Evolutionary conservation across 2,113 vertebrate genomes (phyloP).

Genomic region (Suncus etruscus): DNA sequence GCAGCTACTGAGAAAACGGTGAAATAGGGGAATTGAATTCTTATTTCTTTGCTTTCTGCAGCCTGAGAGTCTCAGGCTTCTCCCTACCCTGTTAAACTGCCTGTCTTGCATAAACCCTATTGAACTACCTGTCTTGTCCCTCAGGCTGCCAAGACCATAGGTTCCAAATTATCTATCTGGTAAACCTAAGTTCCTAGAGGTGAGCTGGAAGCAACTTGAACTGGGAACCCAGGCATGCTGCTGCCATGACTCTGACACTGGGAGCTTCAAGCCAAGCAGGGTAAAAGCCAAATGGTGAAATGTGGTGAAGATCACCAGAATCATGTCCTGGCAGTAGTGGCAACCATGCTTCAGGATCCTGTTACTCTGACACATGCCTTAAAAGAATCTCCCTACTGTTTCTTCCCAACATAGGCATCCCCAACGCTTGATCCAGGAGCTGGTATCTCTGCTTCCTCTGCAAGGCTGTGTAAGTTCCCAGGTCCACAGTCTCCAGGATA

Average conservation of each 20-base stretch:
- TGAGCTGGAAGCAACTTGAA: background rate
- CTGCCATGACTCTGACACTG: background rate
- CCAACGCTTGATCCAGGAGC: background rate
- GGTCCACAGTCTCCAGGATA: background rate
- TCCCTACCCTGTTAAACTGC: background rate
- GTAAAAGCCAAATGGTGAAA: no score
- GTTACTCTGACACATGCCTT: background rate
- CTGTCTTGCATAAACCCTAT: background rate
- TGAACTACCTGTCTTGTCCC: background rate
- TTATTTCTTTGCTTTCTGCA: background rate
- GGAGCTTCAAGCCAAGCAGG: background rate
- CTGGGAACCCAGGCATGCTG: background rate
- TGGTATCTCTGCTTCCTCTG: fast-evolving
- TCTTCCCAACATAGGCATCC: background rate
- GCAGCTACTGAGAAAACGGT: background rate
- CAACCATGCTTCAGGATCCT: background rate
- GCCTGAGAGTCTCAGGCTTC: background rate
- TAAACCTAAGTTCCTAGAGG: background rate
- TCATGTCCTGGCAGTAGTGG: background rate
- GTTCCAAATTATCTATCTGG: background rate
- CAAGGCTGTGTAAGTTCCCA: background rate
- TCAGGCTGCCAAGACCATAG: background rate
- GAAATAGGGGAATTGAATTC: background rate
- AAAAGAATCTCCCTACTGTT: background rate
- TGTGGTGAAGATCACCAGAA: no score